Evolutionary conservation across 2,113 vertebrate genomes (phyloP).

Genomic region (Crotalus tigris): DNA sequence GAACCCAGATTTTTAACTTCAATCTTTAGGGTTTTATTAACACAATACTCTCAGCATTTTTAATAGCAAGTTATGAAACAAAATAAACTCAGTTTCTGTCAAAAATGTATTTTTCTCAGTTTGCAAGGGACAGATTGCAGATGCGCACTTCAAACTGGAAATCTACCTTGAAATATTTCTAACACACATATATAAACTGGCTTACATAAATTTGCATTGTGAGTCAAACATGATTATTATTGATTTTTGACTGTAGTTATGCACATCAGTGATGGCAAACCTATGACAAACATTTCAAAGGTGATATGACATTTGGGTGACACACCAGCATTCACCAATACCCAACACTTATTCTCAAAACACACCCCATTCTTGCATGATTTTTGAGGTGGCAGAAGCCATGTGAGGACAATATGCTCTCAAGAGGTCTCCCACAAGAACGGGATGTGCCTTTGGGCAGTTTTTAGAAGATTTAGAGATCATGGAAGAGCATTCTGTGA

Average conservation of each 20-base stretch:
- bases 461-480: not conserved
- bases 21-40: not conserved
- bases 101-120: not conserved
- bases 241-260: not conserved
- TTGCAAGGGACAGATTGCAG: not conserved
- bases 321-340: not conserved
- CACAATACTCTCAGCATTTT: constrained; percentile 11
- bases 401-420: not conserved
- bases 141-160: not conserved
- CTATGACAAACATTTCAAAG: not conserved
- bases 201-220: not conserved
- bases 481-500: not conserved
- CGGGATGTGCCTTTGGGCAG: not conserved
- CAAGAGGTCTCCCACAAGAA: not conserved
- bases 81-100: fast-evolving
- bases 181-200: not conserved
- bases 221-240: not conserved
- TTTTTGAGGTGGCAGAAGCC: not conserved
- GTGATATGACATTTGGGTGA: not conserved
- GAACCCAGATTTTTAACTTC: constrained; percentile 33
- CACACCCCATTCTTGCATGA: not conserved
- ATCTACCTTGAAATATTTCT: not conserved
- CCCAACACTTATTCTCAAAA: not conserved
- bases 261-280: not conserved
- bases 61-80: not conserved